phyloP scores from a whole-genome alignment of 2,797 vertebrate genomes.

The Microctenopoma lineatum region DNA sequence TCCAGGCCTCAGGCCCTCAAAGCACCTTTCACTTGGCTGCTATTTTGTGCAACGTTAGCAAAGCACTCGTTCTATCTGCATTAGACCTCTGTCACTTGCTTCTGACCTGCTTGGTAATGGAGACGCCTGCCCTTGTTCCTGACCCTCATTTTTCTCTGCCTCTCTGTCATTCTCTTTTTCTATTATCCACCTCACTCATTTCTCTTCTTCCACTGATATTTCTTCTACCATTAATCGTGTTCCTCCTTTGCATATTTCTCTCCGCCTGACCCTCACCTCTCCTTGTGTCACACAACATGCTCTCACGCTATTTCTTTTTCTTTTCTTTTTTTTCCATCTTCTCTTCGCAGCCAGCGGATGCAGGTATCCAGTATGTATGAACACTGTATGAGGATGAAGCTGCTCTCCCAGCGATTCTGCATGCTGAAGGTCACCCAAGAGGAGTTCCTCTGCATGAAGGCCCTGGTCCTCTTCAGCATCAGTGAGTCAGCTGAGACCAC shows the following conservation, averaged over 20 bases:
- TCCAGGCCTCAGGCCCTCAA: not conserved
- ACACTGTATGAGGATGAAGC: slow-evolving; percentile 91
- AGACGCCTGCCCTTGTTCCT: slow-evolving; percentile 68
- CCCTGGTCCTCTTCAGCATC: slow-evolving; percentile 95
- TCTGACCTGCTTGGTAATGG: slow-evolving; percentile 73
- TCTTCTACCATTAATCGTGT: slow-evolving; percentile 52
- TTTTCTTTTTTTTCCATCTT: no score
- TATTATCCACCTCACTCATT: slow-evolving; percentile 73
- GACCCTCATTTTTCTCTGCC: slow-evolving; percentile 76
- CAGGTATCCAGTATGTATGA: slow-evolving; percentile 95
- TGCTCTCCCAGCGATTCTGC: slow-evolving; percentile 91
- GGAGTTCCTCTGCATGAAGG: slow-evolving; percentile 98
- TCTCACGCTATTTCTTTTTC: not conserved
- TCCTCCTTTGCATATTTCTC: slow-evolving; percentile 35
- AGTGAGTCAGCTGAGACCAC: slow-evolving; percentile 83
- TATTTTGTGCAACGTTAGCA: slow-evolving; percentile 59
- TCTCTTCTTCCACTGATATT: slow-evolving; percentile 26
- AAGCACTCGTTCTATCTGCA: slow-evolving; percentile 53
- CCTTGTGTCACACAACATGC: slow-evolving; percentile 18
- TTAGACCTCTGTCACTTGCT: slow-evolving; percentile 63
- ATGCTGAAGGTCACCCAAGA: slow-evolving; percentile 93
- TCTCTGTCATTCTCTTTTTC: slow-evolving; percentile 66
- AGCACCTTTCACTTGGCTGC: slow-evolving; percentile 28
- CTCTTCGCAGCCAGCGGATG: slow-evolving; percentile 88
- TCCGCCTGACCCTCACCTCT: slow-evolving; percentile 32